Evolutionary conservation across 2,113 vertebrate species (phyloP).

Genomic region (Rhinolophus ferrumequinum): DNA sequence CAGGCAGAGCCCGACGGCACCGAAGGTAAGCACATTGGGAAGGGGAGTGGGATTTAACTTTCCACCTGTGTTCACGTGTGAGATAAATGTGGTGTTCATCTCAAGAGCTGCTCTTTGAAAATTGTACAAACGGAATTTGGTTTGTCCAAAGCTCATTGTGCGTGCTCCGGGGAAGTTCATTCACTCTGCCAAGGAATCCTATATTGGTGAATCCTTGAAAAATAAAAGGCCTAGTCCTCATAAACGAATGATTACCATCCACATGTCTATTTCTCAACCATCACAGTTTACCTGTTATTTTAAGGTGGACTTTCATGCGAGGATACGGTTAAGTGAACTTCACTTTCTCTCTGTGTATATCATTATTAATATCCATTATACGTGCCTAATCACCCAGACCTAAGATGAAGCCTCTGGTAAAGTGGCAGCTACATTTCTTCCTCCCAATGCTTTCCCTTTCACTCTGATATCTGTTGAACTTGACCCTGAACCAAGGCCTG

Average conservation of each 20-base stretch:
- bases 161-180: no score
- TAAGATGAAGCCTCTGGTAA: background rate
- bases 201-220: background rate
- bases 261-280: background rate
- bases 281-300: background rate
- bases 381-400: background rate
- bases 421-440: background rate
- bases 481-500: background rate
- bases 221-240: background rate
- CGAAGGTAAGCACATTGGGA: slow-evolving; percentile 73
- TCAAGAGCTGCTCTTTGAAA: background rate
- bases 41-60: no score
- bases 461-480: background rate
- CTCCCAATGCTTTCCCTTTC: background rate
- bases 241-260: background rate
- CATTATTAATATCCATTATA: background rate
- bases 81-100: background rate
- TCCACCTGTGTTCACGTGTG: accelerated
- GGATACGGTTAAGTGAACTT: background rate
- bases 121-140: background rate
- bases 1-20: slow-evolving; percentile 86
- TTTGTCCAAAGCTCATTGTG: background rate
- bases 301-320: background rate
- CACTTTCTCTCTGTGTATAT: background rate
- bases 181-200: background rate